These are phyloP conservation scores for Sigmodon hispidus DNA, from an alignment of 2,113 vertebrate genomes.

Conservation along the genomic window DNA sequence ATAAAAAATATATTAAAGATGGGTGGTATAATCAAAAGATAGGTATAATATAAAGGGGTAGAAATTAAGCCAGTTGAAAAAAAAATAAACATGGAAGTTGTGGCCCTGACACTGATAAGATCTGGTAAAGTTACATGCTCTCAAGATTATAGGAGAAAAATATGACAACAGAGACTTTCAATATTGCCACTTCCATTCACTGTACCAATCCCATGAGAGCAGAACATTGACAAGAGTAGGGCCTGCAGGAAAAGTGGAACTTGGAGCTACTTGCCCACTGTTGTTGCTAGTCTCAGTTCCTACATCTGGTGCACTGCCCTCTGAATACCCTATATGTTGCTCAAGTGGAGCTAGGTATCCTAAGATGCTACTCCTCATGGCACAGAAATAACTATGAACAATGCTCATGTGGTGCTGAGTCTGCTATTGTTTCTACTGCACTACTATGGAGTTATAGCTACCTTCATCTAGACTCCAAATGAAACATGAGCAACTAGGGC, in stretches of 20 bases:
- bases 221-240: too few species aligned
- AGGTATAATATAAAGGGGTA: not conserved
- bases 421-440: too few species aligned
- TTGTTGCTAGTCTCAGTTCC: not conserved
- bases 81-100: not conserved
- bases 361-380: not conserved
- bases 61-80: not conserved
- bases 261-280: not conserved
- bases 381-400: rapidly evolving
- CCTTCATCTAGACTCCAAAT: not conserved
- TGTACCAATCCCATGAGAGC: not conserved
- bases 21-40: not conserved
- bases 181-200: not conserved
- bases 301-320: not conserved
- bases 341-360: not conserved
- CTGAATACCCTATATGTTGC: not conserved
- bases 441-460: not conserved
- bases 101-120: not conserved
- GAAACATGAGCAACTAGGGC: not conserved
- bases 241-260: rapidly evolving
- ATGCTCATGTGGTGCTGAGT: not conserved
- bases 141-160: not conserved
- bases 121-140: not conserved
- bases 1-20: not conserved
- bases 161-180: not conserved